Evolutionary conservation across 2,113 vertebrate genomes (phyloP).

Genomic region (Calidris pygmaea): DNA sequence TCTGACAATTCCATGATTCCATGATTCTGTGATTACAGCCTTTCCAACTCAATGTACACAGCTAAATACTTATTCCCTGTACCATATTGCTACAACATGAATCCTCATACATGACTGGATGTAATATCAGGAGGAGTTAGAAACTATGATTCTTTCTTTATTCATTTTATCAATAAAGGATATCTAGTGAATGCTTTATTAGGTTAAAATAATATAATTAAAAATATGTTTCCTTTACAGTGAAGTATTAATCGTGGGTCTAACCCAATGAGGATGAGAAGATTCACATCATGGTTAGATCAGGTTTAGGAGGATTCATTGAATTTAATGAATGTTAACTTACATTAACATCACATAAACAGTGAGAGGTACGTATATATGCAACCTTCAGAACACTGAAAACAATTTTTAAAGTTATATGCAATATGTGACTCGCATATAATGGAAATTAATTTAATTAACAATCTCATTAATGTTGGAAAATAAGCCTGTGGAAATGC

Average conservation of each 20-base stretch:
- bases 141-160: background rate
- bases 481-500: background rate
- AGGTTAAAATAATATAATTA: background rate
- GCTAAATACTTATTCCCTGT: background rate
- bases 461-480: background rate
- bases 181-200: background rate
- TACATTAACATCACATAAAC: background rate
- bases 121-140: background rate
- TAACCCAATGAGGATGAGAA: background rate
- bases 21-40: background rate
- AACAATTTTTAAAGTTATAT: background rate
- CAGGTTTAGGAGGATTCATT: background rate
- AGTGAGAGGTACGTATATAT: background rate
- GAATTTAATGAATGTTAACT: background rate
- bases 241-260: background rate
- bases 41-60: background rate
- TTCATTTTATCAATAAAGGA: background rate
- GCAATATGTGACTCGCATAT: background rate
- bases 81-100: background rate
- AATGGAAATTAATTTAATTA: background rate
- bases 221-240: background rate
- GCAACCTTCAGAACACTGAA: background rate
- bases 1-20: too few species aligned
- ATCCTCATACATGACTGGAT: background rate
- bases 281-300: background rate